Conservation (phyloP, 2,113 vertebrate species). For the Chrysochloris asiatica region DNA sequence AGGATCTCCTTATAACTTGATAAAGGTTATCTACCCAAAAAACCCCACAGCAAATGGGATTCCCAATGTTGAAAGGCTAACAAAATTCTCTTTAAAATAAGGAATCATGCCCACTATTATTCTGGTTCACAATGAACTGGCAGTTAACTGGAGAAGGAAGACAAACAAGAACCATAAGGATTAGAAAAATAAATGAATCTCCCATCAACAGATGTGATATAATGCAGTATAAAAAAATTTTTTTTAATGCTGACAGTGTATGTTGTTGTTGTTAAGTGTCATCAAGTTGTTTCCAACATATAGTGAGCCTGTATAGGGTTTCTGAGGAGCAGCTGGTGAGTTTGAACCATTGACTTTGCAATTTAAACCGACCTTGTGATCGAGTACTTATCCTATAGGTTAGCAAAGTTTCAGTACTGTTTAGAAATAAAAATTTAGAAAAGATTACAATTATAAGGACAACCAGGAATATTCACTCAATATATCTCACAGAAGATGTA, state of each 20-base stretch:
- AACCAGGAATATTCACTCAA: background rate
- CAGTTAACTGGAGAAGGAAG: background rate
- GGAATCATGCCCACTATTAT: background rate
- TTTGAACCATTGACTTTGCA: no score
- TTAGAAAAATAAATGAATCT: background rate
- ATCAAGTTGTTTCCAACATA: no score
- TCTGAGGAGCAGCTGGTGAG: no score
- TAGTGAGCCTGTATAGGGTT: no score
- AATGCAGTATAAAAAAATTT: background rate
- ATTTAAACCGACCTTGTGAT: no score
- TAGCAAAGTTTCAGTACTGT: background rate
- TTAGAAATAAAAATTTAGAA: background rate
- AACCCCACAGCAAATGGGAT: background rate
- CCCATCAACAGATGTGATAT: background rate
- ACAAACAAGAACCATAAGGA: background rate
- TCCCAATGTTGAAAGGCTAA: background rate
- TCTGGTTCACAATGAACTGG: background rate
- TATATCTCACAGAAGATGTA: background rate
- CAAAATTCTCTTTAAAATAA: background rate
- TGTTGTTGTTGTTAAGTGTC: no score
- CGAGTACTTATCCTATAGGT: no score
- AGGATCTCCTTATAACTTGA: background rate
- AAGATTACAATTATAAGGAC: background rate
- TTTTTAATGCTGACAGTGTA: no score
- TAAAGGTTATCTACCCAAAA: background rate